phyloP scores from a whole-genome alignment of 2,888 invertebrate genomes.

The Drosophila suboccidentalis region DNA sequence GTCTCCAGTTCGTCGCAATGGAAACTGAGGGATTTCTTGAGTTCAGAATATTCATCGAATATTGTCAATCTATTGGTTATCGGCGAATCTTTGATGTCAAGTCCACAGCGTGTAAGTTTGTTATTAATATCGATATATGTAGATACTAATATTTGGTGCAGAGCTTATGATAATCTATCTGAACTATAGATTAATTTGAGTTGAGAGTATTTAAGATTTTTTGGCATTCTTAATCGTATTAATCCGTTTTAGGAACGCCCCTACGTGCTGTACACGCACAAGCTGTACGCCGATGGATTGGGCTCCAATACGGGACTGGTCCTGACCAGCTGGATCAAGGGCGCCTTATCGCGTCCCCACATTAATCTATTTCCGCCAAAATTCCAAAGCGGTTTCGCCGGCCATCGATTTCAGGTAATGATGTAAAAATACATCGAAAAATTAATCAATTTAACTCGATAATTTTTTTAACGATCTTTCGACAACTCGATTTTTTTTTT shows the following conservation, averaged over 20 bases:
- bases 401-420: constrained; percentile 89
- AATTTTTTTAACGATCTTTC: too few species aligned
- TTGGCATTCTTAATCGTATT: background rate
- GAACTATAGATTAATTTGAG: background rate
- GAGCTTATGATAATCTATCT: background rate
- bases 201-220: too few species aligned
- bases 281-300: constrained; percentile 90
- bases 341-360: constrained; percentile 88
- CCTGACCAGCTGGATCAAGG: constrained; percentile 90
- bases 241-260: constrained; percentile 87
- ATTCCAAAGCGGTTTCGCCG: constrained; percentile 89
- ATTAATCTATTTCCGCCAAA: constrained; percentile 90
- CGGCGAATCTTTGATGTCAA: constrained; percentile 88
- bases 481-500: too few species aligned
- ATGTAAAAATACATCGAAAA: too few species aligned
- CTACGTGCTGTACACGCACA: constrained; percentile 91
- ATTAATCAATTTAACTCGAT: too few species aligned
- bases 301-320: constrained; percentile 90
- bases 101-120: constrained; percentile 84
- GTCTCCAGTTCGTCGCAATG: constrained; percentile 91
- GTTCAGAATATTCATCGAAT: constrained; percentile 88
- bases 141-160: too few species aligned
- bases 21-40: constrained; percentile 90
- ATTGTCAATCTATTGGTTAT: constrained; percentile 91
- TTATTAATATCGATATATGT: too few species aligned